Conservation (phyloP, 2,113 vertebrate genomes). For the Myiopsitta monachus region DNA sequence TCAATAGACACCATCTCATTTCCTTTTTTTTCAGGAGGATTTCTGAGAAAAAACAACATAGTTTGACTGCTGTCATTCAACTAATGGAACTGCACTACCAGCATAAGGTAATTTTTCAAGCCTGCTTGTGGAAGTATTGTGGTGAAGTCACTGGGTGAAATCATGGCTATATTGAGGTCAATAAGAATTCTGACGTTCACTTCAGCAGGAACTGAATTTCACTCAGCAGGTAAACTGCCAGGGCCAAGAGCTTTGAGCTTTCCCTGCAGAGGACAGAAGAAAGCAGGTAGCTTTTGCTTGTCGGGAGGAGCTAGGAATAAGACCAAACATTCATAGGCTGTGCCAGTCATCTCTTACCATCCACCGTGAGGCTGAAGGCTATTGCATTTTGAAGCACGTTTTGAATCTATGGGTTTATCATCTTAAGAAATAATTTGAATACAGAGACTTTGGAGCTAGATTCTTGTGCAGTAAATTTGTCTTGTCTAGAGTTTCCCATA, state of each 20-base stretch:
- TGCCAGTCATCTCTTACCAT: too few relatives aligned
- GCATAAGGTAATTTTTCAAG: background rate
- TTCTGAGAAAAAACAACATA: background rate
- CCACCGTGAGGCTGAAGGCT: background rate
- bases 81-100: background rate
- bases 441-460: background rate
- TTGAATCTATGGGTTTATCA: background rate
- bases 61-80: background rate
- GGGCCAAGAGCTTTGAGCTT: background rate
- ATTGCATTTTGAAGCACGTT: background rate
- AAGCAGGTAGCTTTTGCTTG: background rate
- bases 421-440: background rate
- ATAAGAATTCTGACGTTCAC: background rate
- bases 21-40: background rate
- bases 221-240: background rate
- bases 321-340: background rate
- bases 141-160: background rate
- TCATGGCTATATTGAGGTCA: background rate
- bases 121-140: background rate
- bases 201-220: background rate
- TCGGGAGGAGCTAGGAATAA: background rate
- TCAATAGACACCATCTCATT: background rate
- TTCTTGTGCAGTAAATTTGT: background rate
- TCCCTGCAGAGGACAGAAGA: background rate
- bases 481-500: background rate